These are phyloP conservation scores for Promerops cafer DNA, from an alignment of 2,113 vertebrate genomes.

Conservation along the genomic window DNA sequence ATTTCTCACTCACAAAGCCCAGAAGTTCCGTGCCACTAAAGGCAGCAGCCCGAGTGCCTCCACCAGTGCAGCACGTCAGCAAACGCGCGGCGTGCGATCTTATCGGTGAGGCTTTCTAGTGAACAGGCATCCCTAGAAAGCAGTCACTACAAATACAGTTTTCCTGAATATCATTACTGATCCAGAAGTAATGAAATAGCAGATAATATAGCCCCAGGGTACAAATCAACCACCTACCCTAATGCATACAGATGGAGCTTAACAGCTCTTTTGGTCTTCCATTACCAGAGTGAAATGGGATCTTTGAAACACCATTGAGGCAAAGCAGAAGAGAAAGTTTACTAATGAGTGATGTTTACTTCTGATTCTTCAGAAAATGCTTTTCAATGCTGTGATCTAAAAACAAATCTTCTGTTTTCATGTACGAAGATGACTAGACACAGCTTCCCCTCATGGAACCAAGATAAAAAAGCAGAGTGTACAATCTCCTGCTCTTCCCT, in stretches of 20 bases:
- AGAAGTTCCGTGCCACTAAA: neutral
- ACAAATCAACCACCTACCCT: constrained; percentile 56
- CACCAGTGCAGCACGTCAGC: neutral
- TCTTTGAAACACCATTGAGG: neutral
- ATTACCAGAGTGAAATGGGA: neutral
- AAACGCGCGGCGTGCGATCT: neutral
- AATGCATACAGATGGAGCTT: constrained; percentile 52
- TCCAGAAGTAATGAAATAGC: constrained; percentile 63
- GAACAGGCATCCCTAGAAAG: constrained; percentile 48
- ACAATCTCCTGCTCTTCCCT: neutral
- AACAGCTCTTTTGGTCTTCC: constrained; percentile 31
- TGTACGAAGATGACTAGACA: neutral
- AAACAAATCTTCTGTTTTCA: neutral
- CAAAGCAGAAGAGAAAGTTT: neutral
- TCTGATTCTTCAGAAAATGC: neutral
- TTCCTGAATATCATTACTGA: constrained; percentile 50
- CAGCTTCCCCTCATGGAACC: neutral
- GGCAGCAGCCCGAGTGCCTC: neutral
- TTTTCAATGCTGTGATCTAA: neutral
- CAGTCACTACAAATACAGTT: constrained; percentile 24
- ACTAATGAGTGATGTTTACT: neutral
- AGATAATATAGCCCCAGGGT: constrained; percentile 47
- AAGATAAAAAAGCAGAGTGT: neutral
- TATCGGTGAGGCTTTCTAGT: neutral
- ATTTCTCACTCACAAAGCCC: neutral